A percentile compares a stretch with the other conserved stretches of the same genome.
Evolutionary conservation across 2,113 vertebrate genomes (phyloP).

Genomic region (Xerus inauris): DNA sequence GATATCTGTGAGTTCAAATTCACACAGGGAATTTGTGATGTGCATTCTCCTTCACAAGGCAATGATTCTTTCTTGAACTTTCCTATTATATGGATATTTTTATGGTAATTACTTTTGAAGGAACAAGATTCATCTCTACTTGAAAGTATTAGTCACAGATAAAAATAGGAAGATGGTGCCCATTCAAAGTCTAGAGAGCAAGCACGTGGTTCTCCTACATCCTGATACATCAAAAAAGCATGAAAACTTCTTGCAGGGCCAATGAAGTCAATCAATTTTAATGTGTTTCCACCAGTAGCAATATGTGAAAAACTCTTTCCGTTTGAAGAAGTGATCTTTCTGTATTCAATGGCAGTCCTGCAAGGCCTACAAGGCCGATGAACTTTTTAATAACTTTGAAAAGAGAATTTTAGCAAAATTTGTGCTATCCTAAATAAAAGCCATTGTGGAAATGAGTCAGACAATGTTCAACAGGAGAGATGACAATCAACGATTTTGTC

Average conservation of each 20-base stretch:
- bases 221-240: neutral
- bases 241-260: neutral
- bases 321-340: neutral
- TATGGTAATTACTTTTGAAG: neutral
- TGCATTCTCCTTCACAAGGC: neutral
- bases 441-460: neutral
- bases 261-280: conserved; percentile 8
- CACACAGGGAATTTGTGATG: neutral
- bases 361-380: neutral
- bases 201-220: neutral
- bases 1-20: neutral
- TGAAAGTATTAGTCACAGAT: conserved; percentile 3
- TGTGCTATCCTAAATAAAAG: neutral
- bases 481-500: neutral
- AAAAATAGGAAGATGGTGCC: neutral
- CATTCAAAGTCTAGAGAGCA: neutral
- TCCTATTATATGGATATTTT: neutral
- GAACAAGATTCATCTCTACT: neutral
- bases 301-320: neutral
- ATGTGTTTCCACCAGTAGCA: neutral
- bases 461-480: conserved; percentile 34
- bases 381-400: neutral
- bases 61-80: neutral
- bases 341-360: neutral
- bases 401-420: neutral